Conservation (phyloP, 2,888 invertebrate genomes). For the Tenthredo notha region DNA sequence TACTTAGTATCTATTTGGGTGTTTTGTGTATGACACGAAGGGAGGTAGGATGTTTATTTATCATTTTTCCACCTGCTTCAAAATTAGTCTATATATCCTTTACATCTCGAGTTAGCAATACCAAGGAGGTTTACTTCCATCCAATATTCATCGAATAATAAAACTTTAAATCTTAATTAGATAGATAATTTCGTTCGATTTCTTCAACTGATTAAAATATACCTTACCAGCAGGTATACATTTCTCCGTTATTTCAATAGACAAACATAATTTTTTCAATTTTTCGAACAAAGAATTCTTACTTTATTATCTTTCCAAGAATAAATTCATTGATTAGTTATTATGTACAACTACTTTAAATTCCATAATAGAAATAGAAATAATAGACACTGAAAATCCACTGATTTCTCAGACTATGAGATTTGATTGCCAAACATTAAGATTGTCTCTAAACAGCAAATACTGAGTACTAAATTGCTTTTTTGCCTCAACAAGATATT, state of each 20-base stretch:
- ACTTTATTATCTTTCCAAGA: neutral
- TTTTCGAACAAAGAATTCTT: neutral
- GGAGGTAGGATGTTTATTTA: conserved; percentile 53
- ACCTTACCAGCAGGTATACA: conserved; percentile 50
- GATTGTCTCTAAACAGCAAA: neutral
- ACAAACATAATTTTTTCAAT: conserved; percentile 9
- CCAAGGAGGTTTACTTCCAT: conserved; percentile 31
- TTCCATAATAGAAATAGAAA: neutral
- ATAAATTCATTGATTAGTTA: neutral
- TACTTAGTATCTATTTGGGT: conserved; percentile 50
- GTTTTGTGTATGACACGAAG: conserved; percentile 52
- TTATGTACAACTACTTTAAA: neutral
- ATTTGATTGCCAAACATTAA: neutral
- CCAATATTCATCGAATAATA: conserved; percentile 16
- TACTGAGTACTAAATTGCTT: conserved; percentile 5
- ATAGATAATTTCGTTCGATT: conserved; percentile 6
- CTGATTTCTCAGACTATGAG: neutral
- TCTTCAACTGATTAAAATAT: neutral
- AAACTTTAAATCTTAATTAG: conserved; percentile 25
- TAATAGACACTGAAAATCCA: neutral
- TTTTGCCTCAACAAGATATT: neutral
- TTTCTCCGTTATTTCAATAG: neutral
- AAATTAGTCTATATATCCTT: conserved; percentile 40
- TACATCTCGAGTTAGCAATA: conserved; percentile 44
- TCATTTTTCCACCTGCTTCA: conserved; percentile 38